Evolutionary conservation across 2,888 invertebrate genomes (phyloP).

Genomic region (Dicyrtomina minuta): DNA sequence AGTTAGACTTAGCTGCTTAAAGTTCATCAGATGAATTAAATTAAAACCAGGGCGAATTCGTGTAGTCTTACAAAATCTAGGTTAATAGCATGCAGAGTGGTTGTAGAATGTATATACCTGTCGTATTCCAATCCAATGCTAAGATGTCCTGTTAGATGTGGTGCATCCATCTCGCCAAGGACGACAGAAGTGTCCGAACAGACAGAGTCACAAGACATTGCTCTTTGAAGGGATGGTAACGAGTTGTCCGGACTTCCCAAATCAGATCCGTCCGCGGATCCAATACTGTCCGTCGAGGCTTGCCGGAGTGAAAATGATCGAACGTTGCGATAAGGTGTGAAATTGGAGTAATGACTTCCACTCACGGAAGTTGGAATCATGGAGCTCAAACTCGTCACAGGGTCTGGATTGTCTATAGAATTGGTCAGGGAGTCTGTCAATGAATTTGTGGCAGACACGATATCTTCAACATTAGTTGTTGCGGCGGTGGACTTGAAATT

Average conservation of each 20-base stretch:
- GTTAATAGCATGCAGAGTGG: background rate
- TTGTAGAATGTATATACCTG: constrained; percentile 60
- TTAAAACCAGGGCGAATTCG: no score
- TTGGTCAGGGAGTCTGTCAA: background rate
- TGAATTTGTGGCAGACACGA: background rate
- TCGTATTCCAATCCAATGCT: constrained; percentile 77
- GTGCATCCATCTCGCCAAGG: constrained; percentile 67
- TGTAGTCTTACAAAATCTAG: no score
- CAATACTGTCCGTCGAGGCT: constrained; percentile 50
- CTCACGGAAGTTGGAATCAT: constrained; percentile 32
- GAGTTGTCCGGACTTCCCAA: constrained; percentile 47
- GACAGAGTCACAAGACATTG: constrained; percentile 77
- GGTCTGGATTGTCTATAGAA: constrained; percentile 1
- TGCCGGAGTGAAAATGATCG: constrained; percentile 51
- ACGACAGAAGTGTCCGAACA: constrained; percentile 76
- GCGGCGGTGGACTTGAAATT: background rate
- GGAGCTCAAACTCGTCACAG: constrained; percentile 10
- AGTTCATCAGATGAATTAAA: no score
- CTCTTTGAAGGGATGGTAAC: constrained; percentile 62
- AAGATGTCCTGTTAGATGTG: constrained; percentile 71
- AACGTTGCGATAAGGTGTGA: constrained; percentile 41
- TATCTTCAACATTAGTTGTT: background rate
- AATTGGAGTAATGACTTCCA: constrained; percentile 28
- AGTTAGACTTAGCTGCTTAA: no score
- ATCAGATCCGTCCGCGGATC: constrained; percentile 49